These are phyloP conservation scores for Mesoligia furuncula DNA, from an alignment of 2,888 invertebrate genomes.

Conservation along the genomic window DNA sequence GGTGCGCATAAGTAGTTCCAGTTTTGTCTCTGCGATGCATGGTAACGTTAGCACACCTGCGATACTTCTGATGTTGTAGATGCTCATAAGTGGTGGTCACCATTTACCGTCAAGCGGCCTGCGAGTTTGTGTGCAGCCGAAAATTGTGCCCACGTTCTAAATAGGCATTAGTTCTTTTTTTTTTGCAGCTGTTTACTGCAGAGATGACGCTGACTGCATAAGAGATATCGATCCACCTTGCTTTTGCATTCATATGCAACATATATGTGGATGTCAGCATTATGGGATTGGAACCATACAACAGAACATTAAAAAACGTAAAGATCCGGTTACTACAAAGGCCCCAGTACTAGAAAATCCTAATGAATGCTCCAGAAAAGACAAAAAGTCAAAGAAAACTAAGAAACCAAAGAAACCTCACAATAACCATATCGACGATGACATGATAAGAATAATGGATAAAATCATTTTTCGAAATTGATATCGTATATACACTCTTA, in stretches of 20 bases:
- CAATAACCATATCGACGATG: not conserved
- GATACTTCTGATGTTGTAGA: not conserved
- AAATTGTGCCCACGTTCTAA: not conserved
- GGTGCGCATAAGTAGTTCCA: not conserved
- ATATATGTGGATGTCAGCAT: constrained; percentile 13
- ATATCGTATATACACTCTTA: not conserved
- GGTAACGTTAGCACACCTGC: not conserved
- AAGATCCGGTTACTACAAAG: not conserved
- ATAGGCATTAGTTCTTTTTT: not conserved
- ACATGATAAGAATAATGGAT: constrained; percentile 13
- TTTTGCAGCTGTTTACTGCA: constrained; percentile 12
- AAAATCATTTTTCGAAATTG: not conserved
- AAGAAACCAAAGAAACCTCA: not conserved
- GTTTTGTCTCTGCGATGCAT: not conserved
- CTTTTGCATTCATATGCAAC: constrained; percentile 17
- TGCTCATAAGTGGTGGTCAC: not conserved
- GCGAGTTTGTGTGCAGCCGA: not conserved
- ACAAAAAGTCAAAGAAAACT: not conserved
- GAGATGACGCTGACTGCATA: not conserved
- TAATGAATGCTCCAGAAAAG: not conserved
- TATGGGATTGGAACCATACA: constrained; percentile 16
- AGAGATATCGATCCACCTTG: constrained; percentile 23
- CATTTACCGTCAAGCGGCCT: not conserved
- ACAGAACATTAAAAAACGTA: not conserved
- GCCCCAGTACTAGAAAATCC: too few species aligned